A percentile compares a stretch with the other conserved stretches of the same genome.
Conservation (phyloP, 2,113 vertebrate species). For the Amphilophus citrinellus region DNA sequence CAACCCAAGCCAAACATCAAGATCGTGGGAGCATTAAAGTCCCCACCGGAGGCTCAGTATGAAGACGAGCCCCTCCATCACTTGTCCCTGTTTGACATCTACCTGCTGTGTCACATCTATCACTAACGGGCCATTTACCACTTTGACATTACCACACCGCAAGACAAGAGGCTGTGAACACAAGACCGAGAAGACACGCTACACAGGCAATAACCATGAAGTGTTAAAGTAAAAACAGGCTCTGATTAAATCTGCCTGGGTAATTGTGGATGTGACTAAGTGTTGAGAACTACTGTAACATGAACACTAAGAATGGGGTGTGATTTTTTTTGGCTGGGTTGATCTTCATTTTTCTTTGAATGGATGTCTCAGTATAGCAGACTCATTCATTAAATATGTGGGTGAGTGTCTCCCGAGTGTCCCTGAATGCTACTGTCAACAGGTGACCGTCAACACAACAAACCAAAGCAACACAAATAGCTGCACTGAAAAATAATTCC, state of each 20-base stretch:
- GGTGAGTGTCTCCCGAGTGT: neutral
- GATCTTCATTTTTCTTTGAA: conserved; percentile 28
- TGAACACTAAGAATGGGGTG: conserved; percentile 32
- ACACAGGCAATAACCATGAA: conserved; percentile 11
- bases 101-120: conserved; percentile 61
- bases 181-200: conserved; percentile 39
- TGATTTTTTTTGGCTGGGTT: neutral
- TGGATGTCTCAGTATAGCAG: conserved; percentile 11
- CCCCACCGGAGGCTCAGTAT: neutral
- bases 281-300: conserved; percentile 27
- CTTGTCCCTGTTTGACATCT: conserved; percentile 54
- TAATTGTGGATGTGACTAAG: conserved; percentile 54
- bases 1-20: neutral
- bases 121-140: conserved; percentile 61
- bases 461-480: conserved; percentile 18
- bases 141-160: neutral
- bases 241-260: conserved; percentile 49
- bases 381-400: conserved; percentile 14
- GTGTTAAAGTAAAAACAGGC: conserved; percentile 56
- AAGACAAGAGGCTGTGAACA: conserved; percentile 21
- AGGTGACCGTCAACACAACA: conserved; percentile 43
- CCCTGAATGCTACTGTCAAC: conserved; percentile 45
- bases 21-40: neutral
- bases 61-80: conserved; percentile 16
- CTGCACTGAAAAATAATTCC: neutral